These are phyloP conservation scores for Pluvianellus socialis DNA, from an alignment of 2,113 vertebrate species.

Conservation along the genomic window DNA sequence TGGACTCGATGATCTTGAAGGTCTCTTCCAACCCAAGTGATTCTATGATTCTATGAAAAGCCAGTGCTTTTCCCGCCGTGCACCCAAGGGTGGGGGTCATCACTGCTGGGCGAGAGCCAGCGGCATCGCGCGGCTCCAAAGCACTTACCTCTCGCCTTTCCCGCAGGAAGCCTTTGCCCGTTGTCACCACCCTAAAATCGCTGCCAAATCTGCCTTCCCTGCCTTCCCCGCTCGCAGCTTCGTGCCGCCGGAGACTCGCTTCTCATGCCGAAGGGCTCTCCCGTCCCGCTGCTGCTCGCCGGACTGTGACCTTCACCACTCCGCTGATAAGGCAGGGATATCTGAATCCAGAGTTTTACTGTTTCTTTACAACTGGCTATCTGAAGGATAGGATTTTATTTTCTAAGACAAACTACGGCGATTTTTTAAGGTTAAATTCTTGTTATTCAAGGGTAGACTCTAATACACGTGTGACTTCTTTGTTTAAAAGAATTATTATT, in stretches of 20 bases:
- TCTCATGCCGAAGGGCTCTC: background rate
- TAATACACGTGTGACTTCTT: background rate
- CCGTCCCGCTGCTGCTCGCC: background rate
- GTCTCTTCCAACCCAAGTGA: too few relatives aligned
- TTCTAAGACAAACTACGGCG: background rate
- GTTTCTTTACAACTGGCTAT: constrained; percentile 24
- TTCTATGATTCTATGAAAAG: background rate
- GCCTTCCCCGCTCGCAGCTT: background rate
- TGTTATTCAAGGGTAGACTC: background rate
- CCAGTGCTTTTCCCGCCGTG: fast-evolving
- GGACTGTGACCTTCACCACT: constrained; percentile 4
- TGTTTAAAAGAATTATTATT: background rate
- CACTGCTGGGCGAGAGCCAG: fast-evolving
- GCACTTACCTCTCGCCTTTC: background rate
- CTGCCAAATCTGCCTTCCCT: background rate
- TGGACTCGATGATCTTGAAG: too few relatives aligned
- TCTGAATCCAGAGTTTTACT: background rate
- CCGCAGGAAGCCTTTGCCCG: background rate
- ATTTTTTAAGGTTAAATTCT: constrained; percentile 43
- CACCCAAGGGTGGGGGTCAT: fast-evolving
- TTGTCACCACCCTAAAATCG: background rate
- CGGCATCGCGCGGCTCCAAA: fast-evolving
- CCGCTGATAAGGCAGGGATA: constrained; percentile 30
- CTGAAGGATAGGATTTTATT: constrained; percentile 22
- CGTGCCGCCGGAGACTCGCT: background rate